phyloP scores from a whole-genome alignment of 92 coral and sea anemone genomes.

The Heliopora coerulea region DNA sequence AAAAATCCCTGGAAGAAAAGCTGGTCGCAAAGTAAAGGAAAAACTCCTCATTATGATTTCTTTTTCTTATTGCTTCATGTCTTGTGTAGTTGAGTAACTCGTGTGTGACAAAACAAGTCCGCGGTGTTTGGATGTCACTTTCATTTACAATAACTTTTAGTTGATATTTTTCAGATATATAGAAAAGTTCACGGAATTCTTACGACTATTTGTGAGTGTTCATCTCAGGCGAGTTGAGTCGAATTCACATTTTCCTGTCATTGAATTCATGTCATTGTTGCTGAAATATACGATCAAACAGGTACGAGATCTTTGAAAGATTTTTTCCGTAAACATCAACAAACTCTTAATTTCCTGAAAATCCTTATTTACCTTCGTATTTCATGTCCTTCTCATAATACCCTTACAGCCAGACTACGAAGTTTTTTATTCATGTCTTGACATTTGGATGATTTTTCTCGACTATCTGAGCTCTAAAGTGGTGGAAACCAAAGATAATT shows the following conservation, averaged over 20 bases:
- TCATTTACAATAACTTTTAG: no score
- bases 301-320: constrained; percentile 47
- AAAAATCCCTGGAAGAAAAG: no score
- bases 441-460: constrained; percentile 88
- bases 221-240: constrained; percentile 87
- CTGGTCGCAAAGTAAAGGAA: no score
- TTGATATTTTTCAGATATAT: constrained; percentile 64
- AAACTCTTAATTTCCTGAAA: neutral
- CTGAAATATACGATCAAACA: constrained; percentile 94
- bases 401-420: constrained; percentile 75
- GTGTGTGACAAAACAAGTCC: no score
- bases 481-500: constrained; percentile 79
- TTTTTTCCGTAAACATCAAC: neutral
- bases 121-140: no score
- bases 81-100: no score
- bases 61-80: no score
- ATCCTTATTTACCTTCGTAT: neutral
- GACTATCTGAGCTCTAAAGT: constrained; percentile 82
- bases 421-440: constrained; percentile 82
- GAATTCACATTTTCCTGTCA: constrained; percentile 92
- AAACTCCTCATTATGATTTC: no score
- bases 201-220: constrained; percentile 83
- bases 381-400: neutral
- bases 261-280: constrained; percentile 78
- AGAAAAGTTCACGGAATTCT: constrained; percentile 91